Percentiles rank a stretch among this genome's conserved stretches.
These are phyloP conservation scores for Mustela nigripes DNA, from an alignment of 2,113 vertebrate genomes.

Conservation along the genomic window DNA sequence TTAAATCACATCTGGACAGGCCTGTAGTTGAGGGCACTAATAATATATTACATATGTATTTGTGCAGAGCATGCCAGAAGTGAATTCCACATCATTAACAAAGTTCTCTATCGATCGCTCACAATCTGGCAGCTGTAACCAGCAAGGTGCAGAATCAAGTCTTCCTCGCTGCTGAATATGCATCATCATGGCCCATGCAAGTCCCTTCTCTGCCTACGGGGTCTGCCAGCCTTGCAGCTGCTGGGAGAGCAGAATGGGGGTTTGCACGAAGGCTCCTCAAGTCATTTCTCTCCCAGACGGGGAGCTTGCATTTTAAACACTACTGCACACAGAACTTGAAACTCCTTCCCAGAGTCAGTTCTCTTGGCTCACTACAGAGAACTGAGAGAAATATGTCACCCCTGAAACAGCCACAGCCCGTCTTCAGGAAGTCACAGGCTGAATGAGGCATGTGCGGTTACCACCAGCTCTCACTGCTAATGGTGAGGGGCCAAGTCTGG, in stretches of 20 bases:
- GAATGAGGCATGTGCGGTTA: not conserved
- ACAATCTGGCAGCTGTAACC: slow-evolving; percentile 68
- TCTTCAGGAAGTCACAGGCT: not conserved
- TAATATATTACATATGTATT: slow-evolving; percentile 75
- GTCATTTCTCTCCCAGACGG: slow-evolving; percentile 68
- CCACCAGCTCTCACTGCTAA: not conserved
- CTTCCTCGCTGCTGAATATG: slow-evolving; percentile 76
- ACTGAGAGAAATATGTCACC: slow-evolving; percentile 25
- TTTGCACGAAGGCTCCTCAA: slow-evolving; percentile 62
- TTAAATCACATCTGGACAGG: slow-evolving; percentile 78
- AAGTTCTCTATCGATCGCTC: slow-evolving; percentile 74
- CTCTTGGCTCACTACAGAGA: slow-evolving; percentile 29
- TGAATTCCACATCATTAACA: slow-evolving; percentile 82
- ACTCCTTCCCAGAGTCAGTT: slow-evolving; percentile 4
- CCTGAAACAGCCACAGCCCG: not conserved
- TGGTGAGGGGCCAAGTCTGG: not conserved
- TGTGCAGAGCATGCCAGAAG: slow-evolving; percentile 66
- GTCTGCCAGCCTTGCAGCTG: slow-evolving; percentile 70
- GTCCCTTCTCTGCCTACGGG: not conserved
- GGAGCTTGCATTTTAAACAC: slow-evolving; percentile 78
- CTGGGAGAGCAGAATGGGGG: slow-evolving; percentile 59
- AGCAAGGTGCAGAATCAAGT: slow-evolving; percentile 57
- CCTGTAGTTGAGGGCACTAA: slow-evolving; percentile 72
- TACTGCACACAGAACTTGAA: slow-evolving; percentile 38
- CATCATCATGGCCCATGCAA: slow-evolving; percentile 70